phyloP scores from a whole-genome alignment of 2,113 vertebrate genomes.

The Istiophorus platypterus region DNA sequence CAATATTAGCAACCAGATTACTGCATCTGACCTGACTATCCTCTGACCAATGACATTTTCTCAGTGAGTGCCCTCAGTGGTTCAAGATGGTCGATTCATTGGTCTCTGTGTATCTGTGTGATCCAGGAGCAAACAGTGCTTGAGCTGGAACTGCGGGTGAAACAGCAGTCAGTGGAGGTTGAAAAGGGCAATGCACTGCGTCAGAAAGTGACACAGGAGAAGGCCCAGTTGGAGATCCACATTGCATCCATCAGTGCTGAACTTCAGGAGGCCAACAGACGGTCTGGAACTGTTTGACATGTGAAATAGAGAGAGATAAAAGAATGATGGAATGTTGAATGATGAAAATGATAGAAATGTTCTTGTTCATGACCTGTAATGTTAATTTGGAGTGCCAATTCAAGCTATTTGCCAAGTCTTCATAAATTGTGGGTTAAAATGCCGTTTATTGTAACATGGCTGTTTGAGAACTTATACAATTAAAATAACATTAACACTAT shows the following conservation, averaged over 20 bases:
- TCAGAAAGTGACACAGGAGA: conserved; percentile 91
- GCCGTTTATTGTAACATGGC: background rate
- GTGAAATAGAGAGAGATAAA: background rate
- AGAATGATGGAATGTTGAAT: background rate
- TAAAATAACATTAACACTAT: too few relatives aligned
- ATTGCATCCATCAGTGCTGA: conserved; percentile 84
- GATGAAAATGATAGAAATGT: background rate
- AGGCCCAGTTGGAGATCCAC: conserved; percentile 87
- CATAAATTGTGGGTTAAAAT: background rate
- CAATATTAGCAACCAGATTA: background rate
- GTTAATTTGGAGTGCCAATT: background rate
- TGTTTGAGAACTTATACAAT: background rate
- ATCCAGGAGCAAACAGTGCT: conserved; percentile 88
- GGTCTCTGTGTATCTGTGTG: conserved; percentile 23
- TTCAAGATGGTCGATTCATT: conserved; percentile 52
- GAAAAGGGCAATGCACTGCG: conserved; percentile 88
- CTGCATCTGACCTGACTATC: background rate
- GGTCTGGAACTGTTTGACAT: conserved; percentile 78
- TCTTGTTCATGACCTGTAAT: background rate
- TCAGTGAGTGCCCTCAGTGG: background rate
- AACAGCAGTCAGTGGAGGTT: conserved; percentile 90
- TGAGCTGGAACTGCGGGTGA: conserved; percentile 90
- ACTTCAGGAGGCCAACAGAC: conserved; percentile 88
- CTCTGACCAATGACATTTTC: conserved; percentile 23
- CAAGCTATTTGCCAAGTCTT: background rate